Percentiles rank a stretch among this genome's conserved stretches.
Conservation (phyloP, 2,113 vertebrate species). For the Papio anubis region DNA sequence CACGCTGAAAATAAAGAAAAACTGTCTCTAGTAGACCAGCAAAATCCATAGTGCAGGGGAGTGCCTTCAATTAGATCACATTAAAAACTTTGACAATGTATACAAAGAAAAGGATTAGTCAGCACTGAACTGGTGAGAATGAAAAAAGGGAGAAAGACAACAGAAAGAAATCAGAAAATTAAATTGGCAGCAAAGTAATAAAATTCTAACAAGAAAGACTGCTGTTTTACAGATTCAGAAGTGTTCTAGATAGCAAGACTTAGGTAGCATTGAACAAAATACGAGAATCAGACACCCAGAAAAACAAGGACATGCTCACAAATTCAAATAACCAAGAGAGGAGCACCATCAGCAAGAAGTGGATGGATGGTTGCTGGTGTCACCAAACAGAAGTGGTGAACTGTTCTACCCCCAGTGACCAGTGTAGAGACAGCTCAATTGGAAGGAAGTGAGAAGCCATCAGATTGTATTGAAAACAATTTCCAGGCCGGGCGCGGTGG, state of each 20-base stretch:
- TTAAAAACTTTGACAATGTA: not conserved
- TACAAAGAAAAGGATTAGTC: not conserved
- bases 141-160: not conserved
- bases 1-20: conserved; percentile 48
- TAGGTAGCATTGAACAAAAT: not conserved
- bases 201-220: not conserved
- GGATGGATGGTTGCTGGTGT: not conserved
- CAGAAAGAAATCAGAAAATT: conserved; percentile 16
- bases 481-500: not conserved
- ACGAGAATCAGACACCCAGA: not conserved
- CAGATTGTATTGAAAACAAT: not conserved
- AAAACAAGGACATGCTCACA: not conserved
- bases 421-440: not conserved
- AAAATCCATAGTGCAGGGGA: not conserved
- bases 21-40: not conserved
- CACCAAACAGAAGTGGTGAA: not conserved
- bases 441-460: not conserved
- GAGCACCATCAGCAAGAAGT: not conserved
- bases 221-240: not conserved
- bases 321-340: not conserved
- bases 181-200: not conserved
- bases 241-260: not conserved
- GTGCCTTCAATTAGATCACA: not conserved
- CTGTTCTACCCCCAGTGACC: not conserved
- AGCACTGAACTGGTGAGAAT: not conserved